Percentiles rank a stretch among this genome's conserved stretches.
Conservation (phyloP, 2,888 invertebrate species). For the Lasioglossum zephyrum region DNA sequence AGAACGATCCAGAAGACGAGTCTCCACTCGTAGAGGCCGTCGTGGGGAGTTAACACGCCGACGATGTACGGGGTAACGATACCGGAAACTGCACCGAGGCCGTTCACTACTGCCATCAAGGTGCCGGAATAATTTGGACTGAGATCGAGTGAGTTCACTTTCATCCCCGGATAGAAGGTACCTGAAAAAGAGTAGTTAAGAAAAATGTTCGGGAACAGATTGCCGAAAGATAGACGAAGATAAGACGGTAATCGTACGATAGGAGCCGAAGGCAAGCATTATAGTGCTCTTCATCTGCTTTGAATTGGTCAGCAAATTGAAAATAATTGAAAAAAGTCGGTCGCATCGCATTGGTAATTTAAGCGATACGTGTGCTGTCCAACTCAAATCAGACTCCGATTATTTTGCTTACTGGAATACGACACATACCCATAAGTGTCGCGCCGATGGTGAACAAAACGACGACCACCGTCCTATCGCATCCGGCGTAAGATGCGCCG, state of each 20-base stretch:
- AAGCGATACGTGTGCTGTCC: too few species aligned
- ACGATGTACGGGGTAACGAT: slow-evolving; percentile 89
- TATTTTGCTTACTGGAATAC: too few species aligned
- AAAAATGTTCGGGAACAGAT: neutral
- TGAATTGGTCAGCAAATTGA: too few species aligned
- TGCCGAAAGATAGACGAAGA: neutral
- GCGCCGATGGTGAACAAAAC: slow-evolving; percentile 84
- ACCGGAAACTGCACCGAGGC: slow-evolving; percentile 90
- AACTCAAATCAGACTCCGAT: too few species aligned
- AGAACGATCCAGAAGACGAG: slow-evolving; percentile 93
- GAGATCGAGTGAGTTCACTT: slow-evolving; percentile 85
- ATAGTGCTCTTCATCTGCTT: too few species aligned
- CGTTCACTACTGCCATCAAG: slow-evolving; percentile 85
- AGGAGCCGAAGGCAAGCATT: too few species aligned
- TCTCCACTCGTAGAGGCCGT: slow-evolving; percentile 88
- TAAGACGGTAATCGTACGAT: too few species aligned
- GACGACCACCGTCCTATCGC: slow-evolving; percentile 82
- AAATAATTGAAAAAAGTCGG: too few species aligned
- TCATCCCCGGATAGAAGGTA: slow-evolving; percentile 85
- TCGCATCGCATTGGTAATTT: too few species aligned
- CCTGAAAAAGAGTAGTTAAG: slow-evolving; percentile 41
- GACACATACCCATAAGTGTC: slow-evolving; percentile 83
- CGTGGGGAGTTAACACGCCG: slow-evolving; percentile 86
- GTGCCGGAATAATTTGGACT: slow-evolving; percentile 85
- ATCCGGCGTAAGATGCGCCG: slow-evolving; percentile 85